Evolutionary conservation across 2,113 vertebrate species (phyloP).

Genomic region (Salvelinus fontinalis): DNA sequence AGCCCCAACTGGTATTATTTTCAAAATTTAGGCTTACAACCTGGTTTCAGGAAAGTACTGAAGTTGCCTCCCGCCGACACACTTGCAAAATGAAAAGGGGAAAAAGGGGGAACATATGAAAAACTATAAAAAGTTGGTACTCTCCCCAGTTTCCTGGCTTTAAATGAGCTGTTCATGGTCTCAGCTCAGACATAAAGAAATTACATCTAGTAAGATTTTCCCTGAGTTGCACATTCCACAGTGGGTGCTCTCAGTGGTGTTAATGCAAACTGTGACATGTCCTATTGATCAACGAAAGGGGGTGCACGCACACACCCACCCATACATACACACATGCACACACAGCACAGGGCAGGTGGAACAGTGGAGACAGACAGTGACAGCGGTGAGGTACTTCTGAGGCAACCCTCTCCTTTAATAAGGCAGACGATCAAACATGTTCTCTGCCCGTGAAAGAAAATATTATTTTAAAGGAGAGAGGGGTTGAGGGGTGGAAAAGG

Average conservation of each 20-base stretch:
- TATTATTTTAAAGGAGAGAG: conserved; percentile 50
- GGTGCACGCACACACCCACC: background rate
- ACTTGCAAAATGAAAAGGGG: too few species aligned
- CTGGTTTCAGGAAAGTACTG: conserved; percentile 10
- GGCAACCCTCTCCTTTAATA: conserved; percentile 48
- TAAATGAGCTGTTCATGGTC: background rate
- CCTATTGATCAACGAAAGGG: conserved; percentile 56
- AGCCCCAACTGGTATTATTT: conserved; percentile 22
- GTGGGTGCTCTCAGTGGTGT: conserved; percentile 46
- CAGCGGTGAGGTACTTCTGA: conserved; percentile 35
- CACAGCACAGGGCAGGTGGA: conserved; percentile 54
- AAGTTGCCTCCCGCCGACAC: too few species aligned
- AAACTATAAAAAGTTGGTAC: conserved; percentile 4
- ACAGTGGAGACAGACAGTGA: conserved; percentile 33
- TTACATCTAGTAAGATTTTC: conserved; percentile 51
- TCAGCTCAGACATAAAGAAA: conserved; percentile 30
- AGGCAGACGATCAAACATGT: conserved; percentile 63
- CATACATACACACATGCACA: conserved; percentile 46
- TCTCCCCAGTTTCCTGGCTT: background rate
- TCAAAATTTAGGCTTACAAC: background rate
- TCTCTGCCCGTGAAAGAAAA: conserved; percentile 61
- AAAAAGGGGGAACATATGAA: conserved; percentile 34
- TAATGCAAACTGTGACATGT: conserved; percentile 55
- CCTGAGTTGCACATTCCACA: conserved; percentile 57
- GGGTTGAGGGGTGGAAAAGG: conserved; percentile 28